phyloP scores from a whole-genome alignment of 2,113 vertebrate species.

The Talpa occidentalis region DNA sequence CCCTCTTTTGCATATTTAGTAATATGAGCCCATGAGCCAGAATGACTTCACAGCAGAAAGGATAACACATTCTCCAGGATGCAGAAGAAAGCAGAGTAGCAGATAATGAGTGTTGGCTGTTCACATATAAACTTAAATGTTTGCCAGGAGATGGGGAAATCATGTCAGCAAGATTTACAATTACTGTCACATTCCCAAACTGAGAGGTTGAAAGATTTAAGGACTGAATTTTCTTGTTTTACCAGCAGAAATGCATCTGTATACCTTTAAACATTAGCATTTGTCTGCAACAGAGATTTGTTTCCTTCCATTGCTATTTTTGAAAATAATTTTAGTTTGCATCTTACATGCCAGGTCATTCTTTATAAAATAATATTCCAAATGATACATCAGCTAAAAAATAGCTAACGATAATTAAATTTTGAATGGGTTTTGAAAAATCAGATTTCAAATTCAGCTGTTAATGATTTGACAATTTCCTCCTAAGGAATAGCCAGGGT shows the following conservation, averaged over 20 bases:
- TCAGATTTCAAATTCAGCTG: background rate
- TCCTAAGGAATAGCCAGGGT: background rate
- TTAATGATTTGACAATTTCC: background rate
- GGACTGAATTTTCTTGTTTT: constrained; percentile 9
- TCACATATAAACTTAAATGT: background rate
- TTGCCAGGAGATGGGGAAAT: background rate
- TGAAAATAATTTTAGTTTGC: background rate
- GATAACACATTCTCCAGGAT: background rate
- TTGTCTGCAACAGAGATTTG: background rate
- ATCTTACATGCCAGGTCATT: background rate
- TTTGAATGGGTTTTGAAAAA: background rate
- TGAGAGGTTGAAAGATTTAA: background rate
- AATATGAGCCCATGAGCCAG: background rate
- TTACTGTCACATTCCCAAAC: constrained; percentile 7
- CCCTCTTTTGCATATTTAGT: background rate
- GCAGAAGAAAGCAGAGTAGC: background rate
- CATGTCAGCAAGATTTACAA: constrained; percentile 16
- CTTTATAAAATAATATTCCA: background rate
- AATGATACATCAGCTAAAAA: background rate
- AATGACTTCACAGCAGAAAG: background rate
- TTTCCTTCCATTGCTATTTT: constrained; percentile 13
- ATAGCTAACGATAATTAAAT: background rate
- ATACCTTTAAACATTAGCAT: background rate
- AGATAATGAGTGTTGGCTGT: background rate
- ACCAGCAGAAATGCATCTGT: background rate